Percentiles rank a stretch among this genome's conserved stretches.
These are phyloP conservation scores for Etia nguti DNA, from an alignment of 2,113 vertebrate genomes.

Conservation along the genomic window DNA sequence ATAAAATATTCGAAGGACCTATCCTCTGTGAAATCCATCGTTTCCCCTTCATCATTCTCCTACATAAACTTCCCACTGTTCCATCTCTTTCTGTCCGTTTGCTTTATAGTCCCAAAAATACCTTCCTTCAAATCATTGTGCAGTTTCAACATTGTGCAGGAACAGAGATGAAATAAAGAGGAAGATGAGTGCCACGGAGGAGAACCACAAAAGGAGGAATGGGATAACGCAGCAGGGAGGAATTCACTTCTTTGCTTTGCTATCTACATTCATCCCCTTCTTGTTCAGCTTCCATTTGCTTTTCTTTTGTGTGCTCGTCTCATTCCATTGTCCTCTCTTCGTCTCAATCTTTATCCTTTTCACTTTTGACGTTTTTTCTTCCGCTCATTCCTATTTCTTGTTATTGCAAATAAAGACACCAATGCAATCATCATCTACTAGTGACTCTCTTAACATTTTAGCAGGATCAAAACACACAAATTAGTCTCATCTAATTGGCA, in stretches of 20 bases:
- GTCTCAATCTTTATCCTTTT: background rate
- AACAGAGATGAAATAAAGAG: slow-evolving; percentile 14
- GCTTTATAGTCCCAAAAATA: background rate
- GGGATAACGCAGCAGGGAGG: background rate
- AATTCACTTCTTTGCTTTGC: slow-evolving; percentile 24
- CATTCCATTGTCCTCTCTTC: background rate
- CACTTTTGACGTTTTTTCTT: background rate
- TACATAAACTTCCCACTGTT: background rate
- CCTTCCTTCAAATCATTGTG: background rate
- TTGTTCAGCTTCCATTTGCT: slow-evolving; percentile 17
- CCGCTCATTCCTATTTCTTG: background rate
- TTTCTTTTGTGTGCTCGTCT: background rate
- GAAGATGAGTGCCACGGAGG: background rate
- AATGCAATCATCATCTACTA: background rate
- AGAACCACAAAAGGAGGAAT: background rate
- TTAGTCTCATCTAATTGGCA: background rate
- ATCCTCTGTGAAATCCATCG: background rate
- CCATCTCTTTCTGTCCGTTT: background rate
- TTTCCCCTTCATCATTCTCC: background rate
- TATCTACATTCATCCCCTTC: slow-evolving; percentile 21
- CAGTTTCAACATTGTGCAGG: background rate
- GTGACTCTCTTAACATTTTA: background rate
- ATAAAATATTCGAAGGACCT: background rate
- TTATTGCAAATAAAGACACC: background rate
- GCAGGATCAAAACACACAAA: background rate